A percentile compares a stretch with the other conserved stretches of the same genome.
These are phyloP conservation scores for Heteromormyrus szaboi DNA, from an alignment of 2,797 vertebrate genomes.

Conservation along the genomic window DNA sequence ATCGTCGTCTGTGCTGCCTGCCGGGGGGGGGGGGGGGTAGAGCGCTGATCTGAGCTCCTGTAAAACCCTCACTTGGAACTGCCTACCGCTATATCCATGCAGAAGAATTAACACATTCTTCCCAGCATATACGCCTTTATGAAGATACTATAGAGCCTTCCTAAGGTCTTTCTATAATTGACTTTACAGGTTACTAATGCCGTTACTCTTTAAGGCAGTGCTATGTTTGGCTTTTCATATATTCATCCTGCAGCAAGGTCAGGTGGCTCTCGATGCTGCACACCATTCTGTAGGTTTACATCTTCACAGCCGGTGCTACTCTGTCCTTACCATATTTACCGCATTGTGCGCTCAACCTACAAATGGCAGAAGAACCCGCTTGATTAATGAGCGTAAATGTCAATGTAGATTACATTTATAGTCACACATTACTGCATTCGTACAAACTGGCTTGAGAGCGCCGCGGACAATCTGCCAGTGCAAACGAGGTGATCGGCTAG, in stretches of 20 bases:
- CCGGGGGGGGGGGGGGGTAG: background rate
- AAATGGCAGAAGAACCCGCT: background rate
- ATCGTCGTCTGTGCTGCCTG: conserved; percentile 95
- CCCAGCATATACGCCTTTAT: background rate
- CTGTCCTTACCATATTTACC: background rate
- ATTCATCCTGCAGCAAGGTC: background rate
- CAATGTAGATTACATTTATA: background rate
- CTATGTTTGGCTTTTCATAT: background rate
- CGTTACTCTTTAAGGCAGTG: background rate
- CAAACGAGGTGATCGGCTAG: background rate
- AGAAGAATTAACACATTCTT: background rate
- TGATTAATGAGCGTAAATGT: background rate
- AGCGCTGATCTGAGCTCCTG: background rate
- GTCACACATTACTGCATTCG: background rate
- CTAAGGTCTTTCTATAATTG: background rate
- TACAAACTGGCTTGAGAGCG: background rate
- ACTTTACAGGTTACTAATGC: background rate
- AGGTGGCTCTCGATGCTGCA: background rate
- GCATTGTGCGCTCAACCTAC: background rate
- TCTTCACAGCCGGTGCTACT: background rate
- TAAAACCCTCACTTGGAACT: background rate
- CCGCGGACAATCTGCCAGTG: background rate
- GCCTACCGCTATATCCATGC: background rate
- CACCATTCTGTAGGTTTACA: background rate
- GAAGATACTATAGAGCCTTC: background rate